These are phyloP conservation scores for Lacanobia wlatinum DNA, from an alignment of 2,888 invertebrate genomes.

Conservation along the genomic window DNA sequence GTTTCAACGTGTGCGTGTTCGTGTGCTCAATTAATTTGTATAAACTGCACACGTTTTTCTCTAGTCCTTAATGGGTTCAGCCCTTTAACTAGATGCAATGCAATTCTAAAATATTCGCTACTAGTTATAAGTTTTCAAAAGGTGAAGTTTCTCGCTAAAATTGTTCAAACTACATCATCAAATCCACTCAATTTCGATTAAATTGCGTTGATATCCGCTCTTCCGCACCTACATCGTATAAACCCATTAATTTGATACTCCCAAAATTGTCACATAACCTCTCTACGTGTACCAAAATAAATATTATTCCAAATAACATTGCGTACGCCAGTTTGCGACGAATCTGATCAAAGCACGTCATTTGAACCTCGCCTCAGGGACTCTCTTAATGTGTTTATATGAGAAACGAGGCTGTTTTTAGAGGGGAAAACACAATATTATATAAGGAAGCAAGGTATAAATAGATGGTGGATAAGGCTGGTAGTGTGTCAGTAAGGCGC, in stretches of 20 bases:
- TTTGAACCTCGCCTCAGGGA: constrained; percentile 48
- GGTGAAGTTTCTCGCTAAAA: background rate
- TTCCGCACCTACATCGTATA: constrained; percentile 3
- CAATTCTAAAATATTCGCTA: too few relatives aligned
- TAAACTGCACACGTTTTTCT: too few relatives aligned
- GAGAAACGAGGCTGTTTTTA: constrained; percentile 21
- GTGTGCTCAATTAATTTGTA: too few relatives aligned
- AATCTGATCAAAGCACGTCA: constrained; percentile 55
- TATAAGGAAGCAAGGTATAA: constrained; percentile 7
- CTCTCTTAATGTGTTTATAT: constrained; percentile 43
- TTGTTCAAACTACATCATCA: background rate
- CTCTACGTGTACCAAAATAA: constrained; percentile 27
- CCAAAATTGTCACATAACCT: constrained; percentile 24
- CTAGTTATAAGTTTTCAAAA: background rate
- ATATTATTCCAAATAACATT: constrained; percentile 42
- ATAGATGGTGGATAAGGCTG: background rate
- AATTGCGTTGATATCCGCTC: constrained; percentile 1
- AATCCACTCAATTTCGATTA: background rate
- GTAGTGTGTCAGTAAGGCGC: background rate
- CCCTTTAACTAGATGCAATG: too few relatives aligned
- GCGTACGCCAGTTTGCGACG: constrained; percentile 18
- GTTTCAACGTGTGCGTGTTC: too few relatives aligned
- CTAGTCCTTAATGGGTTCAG: too few relatives aligned
- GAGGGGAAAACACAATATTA: constrained; percentile 29
- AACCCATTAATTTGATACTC: background rate